Percentiles rank a stretch among this genome's conserved stretches.
These are phyloP conservation scores for Crossaster papposus DNA, from an alignment of 53 echinoderm and acorn worm species.

Conservation along the genomic window DNA sequence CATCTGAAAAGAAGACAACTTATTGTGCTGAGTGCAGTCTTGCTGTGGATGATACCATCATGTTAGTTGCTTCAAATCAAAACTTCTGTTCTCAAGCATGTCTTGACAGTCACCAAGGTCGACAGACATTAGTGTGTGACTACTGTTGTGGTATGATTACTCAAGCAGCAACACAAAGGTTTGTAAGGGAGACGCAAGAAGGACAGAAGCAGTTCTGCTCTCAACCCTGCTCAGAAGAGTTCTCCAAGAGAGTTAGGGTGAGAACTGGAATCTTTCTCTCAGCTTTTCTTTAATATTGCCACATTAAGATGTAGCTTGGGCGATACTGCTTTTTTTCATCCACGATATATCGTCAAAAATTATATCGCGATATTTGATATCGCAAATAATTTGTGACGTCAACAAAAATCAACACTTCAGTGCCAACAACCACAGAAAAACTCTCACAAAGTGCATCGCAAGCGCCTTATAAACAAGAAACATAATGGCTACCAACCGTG, in stretches of 20 bases:
- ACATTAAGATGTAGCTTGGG: too few species aligned
- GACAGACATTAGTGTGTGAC: slow-evolving; percentile 71
- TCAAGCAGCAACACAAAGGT: slow-evolving; percentile 49
- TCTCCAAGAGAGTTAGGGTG: slow-evolving; percentile 68
- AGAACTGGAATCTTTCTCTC: slow-evolving; percentile 43
- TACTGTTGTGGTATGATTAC: slow-evolving; percentile 72
- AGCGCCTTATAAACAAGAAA: too few species aligned
- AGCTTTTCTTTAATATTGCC: too few species aligned
- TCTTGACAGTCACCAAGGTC: slow-evolving; percentile 60
- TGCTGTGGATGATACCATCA: slow-evolving; percentile 18
- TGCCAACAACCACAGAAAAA: too few species aligned
- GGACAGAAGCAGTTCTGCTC: slow-evolving; percentile 84
- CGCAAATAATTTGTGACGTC: too few species aligned
- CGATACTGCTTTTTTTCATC: too few species aligned
- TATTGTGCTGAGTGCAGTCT: slow-evolving; percentile 59
- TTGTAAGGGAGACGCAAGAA: slow-evolving; percentile 58
- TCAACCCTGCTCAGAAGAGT: slow-evolving; percentile 74
- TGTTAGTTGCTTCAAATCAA: slow-evolving; percentile 36
- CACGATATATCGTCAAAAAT: too few species aligned
- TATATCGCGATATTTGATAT: too few species aligned
- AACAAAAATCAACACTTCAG: too few species aligned
- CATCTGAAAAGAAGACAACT: slow-evolving; percentile 41
- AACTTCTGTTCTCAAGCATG: slow-evolving; percentile 71
- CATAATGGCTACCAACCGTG: too few species aligned
- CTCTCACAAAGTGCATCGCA: too few species aligned